Percentiles rank a stretch among this genome's conserved stretches.
Conservation (phyloP, 2,113 vertebrate species). For the Gymnarchus niloticus region DNA sequence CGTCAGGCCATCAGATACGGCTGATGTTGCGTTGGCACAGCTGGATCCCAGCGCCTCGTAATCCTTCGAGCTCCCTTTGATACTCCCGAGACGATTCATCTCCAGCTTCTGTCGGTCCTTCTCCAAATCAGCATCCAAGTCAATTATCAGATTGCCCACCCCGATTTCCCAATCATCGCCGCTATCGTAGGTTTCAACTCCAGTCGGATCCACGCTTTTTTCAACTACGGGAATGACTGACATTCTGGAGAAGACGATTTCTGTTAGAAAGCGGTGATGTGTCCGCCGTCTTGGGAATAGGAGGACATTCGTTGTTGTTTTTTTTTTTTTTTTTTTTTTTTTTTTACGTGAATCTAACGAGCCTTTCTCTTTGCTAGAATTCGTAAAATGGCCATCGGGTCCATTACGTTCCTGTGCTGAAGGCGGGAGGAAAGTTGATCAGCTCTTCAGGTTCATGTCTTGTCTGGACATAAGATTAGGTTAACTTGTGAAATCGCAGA, state of each 20-base stretch:
- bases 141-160: conserved; percentile 82
- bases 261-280: conserved; percentile 72
- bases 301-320: conserved; percentile 73
- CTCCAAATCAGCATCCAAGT: conserved; percentile 91
- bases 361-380: conserved; percentile 21
- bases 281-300: conserved; percentile 65
- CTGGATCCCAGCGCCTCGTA: conserved; percentile 72
- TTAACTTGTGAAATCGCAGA: conserved; percentile 18
- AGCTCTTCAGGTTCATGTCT: conserved; percentile 25
- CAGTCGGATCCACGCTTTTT: conserved; percentile 78
- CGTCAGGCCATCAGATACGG: conserved; percentile 82
- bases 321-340: conserved; percentile 52
- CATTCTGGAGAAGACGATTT: conserved; percentile 74
- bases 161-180: conserved; percentile 83
- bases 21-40: conserved; percentile 69
- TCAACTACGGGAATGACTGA: conserved; percentile 74
- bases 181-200: conserved; percentile 80
- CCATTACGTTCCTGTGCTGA: conserved; percentile 62
- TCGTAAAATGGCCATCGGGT: conserved; percentile 42
- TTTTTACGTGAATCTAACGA: conserved; percentile 50
- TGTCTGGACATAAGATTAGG: conserved; percentile 15
- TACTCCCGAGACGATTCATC: conserved; percentile 81
- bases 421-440: conserved; percentile 51
- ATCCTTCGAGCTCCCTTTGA: conserved; percentile 71
- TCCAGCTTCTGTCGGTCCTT: conserved; percentile 89